Conservation (phyloP, 2,797 vertebrate species). For the Pyrocephalus nanus region DNA sequence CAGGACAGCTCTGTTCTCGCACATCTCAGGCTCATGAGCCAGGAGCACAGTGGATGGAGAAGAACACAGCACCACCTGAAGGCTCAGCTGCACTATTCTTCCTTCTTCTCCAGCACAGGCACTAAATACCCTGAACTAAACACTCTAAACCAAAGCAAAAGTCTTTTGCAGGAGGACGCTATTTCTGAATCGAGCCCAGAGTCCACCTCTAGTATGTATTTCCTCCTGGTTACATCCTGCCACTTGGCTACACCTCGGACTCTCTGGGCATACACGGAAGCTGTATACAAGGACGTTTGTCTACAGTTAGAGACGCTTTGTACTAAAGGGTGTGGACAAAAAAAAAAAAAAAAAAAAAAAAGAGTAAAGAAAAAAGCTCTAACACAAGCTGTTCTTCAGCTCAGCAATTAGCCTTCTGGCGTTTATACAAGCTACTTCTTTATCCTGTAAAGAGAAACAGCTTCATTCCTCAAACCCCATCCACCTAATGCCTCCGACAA, state of each 20-base stretch:
- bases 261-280: background rate
- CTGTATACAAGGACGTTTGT: background rate
- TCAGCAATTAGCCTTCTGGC: background rate
- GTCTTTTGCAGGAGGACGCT: background rate
- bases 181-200: background rate
- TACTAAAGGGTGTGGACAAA: background rate
- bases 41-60: background rate
- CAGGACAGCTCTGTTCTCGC: background rate
- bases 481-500: background rate
- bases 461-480: background rate
- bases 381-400: background rate
- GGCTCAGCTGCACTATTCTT: background rate
- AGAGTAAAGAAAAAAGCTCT: background rate
- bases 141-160: background rate
- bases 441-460: background rate
- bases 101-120: background rate
- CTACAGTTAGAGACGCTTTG: background rate
- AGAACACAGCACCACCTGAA: slow-evolving; percentile 28
- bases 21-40: background rate
- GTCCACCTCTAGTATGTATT: rapidly evolving
- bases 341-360: background rate
- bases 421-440: background rate
- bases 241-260: background rate
- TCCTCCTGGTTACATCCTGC: background rate
- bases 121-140: background rate